Evolutionary conservation across 2,113 vertebrate species (phyloP).

Genomic region (Caranx melampygus): DNA sequence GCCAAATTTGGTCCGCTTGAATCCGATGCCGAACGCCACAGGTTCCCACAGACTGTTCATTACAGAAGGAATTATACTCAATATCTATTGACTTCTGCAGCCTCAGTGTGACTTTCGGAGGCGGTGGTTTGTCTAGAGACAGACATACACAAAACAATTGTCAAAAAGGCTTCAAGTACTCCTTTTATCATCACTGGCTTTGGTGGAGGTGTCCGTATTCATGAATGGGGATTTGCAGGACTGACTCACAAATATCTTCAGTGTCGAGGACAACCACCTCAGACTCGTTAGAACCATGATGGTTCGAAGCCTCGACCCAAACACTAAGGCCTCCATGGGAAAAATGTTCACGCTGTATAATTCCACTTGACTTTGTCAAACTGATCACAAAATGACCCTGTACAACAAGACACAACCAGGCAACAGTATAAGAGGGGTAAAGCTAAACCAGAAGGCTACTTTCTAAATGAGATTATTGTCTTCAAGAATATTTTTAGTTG

Average conservation of each 20-base stretch:
- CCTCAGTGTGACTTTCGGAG: slow-evolving; percentile 38
- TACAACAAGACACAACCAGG: not conserved
- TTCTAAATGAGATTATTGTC: not conserved
- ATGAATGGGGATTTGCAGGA: not conserved
- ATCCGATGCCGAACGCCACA: slow-evolving; percentile 73
- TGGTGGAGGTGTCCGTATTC: not conserved
- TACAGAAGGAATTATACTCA: slow-evolving; percentile 56
- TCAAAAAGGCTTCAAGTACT: not conserved
- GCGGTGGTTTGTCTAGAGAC: slow-evolving; percentile 65
- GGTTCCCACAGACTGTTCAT: rapidly evolving
- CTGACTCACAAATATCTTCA: slow-evolving; percentile 69
- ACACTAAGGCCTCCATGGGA: slow-evolving; percentile 43
- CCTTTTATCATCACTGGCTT: not conserved
- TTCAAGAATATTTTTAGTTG: not conserved
- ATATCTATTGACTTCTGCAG: slow-evolving; percentile 50
- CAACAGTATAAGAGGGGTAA: not conserved
- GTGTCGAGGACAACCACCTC: slow-evolving; percentile 28
- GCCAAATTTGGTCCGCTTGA: slow-evolving; percentile 55
- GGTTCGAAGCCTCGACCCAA: slow-evolving; percentile 70
- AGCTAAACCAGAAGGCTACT: not conserved
- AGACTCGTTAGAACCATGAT: slow-evolving; percentile 55
- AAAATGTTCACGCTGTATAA: slow-evolving; percentile 44
- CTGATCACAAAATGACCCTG: slow-evolving; percentile 15
- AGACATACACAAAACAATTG: not conserved
- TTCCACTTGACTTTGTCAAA: not conserved